phyloP scores from a whole-genome alignment of 2,797 vertebrate species.

The Hybognathus amarus region DNA sequence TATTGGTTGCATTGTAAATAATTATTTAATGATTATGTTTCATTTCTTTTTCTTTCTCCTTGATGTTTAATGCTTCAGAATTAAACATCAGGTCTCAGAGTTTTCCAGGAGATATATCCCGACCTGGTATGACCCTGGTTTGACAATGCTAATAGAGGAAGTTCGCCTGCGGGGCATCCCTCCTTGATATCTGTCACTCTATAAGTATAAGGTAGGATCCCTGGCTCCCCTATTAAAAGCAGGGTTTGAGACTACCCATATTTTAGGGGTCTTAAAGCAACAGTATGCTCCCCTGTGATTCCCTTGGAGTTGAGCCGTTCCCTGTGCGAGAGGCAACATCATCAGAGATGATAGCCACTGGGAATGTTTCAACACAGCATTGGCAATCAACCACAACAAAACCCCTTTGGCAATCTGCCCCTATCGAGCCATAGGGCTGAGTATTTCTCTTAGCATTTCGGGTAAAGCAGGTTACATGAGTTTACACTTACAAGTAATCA shows the following conservation, averaged over 20 bases:
- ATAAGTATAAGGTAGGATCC: too few species aligned
- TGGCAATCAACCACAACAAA: too few species aligned
- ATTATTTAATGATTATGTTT: not conserved
- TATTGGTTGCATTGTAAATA: not conserved
- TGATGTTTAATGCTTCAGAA: too few species aligned
- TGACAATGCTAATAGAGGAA: not conserved
- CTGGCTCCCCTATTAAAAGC: not conserved
- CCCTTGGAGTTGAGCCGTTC: not conserved
- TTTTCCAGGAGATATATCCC: too few species aligned
- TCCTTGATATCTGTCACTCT: not conserved
- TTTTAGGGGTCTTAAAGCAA: not conserved
- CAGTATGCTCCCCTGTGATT: not conserved
- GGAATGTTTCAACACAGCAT: not conserved
- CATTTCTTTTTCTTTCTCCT: too few species aligned
- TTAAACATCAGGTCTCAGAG: too few species aligned
- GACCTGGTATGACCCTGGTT: too few species aligned
- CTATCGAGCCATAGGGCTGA: not conserved
- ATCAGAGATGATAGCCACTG: not conserved
- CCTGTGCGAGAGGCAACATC: not conserved
- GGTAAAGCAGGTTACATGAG: not conserved
- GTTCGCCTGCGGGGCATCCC: not conserved
- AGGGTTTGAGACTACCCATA: not conserved
- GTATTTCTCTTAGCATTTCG: not conserved
- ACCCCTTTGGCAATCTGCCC: not conserved
- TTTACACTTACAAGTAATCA: too few species aligned